These are phyloP conservation scores for Gracilinanus agilis DNA, from an alignment of 2,113 vertebrate species.

Conservation along the genomic window DNA sequence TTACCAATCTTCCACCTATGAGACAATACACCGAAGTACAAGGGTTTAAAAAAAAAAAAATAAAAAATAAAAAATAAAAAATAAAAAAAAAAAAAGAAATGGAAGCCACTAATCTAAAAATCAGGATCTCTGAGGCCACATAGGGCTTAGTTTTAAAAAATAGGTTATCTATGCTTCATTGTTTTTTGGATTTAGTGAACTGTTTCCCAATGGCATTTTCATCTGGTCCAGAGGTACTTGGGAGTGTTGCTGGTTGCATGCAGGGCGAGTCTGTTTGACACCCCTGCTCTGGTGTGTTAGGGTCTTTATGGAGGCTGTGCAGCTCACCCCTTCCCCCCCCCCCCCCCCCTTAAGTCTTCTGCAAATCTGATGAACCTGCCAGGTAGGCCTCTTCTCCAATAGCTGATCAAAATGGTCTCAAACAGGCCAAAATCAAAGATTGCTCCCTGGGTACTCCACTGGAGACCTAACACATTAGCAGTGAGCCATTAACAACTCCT, in stretches of 20 bases:
- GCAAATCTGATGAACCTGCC: background rate
- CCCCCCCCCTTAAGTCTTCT: background rate
- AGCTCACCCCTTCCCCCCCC: too few relatives aligned
- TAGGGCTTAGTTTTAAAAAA: background rate
- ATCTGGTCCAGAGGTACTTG: background rate
- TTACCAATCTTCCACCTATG: too few relatives aligned
- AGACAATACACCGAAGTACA: too few relatives aligned
- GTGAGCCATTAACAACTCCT: background rate
- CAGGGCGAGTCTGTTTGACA: background rate
- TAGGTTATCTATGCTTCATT: background rate
- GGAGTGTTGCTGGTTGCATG: background rate
- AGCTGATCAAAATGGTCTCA: background rate
- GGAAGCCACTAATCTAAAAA: background rate
- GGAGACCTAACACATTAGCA: background rate
- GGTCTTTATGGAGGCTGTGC: too few relatives aligned
- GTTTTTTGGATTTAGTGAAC: background rate
- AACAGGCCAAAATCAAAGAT: background rate
- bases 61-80: too few relatives aligned
- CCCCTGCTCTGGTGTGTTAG: background rate
- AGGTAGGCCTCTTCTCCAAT: background rate
- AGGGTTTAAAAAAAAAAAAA: too few relatives aligned
- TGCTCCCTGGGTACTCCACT: background rate
- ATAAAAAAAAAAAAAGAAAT: too few relatives aligned
- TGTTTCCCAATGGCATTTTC: background rate
- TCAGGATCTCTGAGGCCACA: background rate